Conservation (phyloP, 2,113 vertebrate species). For the Struthio camelus region DNA sequence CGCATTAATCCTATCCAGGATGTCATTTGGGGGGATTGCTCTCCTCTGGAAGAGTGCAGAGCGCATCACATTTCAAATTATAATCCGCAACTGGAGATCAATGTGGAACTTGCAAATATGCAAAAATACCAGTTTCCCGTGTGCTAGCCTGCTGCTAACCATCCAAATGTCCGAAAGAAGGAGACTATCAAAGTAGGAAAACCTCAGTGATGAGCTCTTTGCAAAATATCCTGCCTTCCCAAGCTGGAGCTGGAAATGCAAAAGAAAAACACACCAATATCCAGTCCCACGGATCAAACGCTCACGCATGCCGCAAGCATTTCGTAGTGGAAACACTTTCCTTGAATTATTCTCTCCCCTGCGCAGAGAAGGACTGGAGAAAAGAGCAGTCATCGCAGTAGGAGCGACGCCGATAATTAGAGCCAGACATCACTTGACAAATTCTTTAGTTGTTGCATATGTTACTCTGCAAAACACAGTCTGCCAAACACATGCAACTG, state of each 20-base stretch:
- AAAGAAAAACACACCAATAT: background rate
- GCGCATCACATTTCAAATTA: background rate
- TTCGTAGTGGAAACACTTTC: background rate
- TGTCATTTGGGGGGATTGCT: background rate
- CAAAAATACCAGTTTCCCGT: background rate
- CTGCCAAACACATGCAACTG: background rate
- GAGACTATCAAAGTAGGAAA: background rate
- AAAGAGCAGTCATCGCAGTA: background rate
- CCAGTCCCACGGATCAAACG: background rate
- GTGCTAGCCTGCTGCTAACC: background rate
- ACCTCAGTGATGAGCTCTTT: background rate
- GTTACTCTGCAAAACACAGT: background rate
- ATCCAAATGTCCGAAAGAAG: background rate
- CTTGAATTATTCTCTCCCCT: background rate
- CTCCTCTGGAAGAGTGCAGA: background rate
- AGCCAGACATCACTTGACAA: background rate
- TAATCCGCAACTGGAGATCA: background rate
- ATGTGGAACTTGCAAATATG: background rate
- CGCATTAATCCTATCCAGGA: background rate
- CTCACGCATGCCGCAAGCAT: accelerated
- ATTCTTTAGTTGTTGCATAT: background rate
- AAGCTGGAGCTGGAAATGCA: background rate
- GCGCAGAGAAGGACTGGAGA: accelerated
- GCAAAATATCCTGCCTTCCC: background rate
- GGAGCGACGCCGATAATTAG: background rate